phyloP scores from a whole-genome alignment of 1,140 invertebrate species.

The Drosophila subpulchrella region DNA sequence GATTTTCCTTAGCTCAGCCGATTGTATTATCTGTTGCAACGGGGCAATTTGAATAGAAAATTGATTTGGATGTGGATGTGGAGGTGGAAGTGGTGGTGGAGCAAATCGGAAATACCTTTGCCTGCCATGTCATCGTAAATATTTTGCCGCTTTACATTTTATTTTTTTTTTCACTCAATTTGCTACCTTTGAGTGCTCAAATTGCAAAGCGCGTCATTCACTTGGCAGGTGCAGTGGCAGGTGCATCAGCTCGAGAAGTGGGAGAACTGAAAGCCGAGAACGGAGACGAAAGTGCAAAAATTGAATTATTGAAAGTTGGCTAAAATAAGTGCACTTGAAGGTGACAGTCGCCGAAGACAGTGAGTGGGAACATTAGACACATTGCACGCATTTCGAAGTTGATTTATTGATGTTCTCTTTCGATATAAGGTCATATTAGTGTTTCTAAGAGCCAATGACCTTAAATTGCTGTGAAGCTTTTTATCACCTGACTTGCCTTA shows the following conservation, averaged over 20 bases:
- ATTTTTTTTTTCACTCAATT: slow-evolving; percentile 33
- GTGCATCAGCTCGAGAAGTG: slow-evolving; percentile 17
- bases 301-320: slow-evolving; percentile 39
- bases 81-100: neutral
- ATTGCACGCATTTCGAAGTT: neutral
- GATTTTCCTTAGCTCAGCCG: slow-evolving; percentile 19
- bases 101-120: slow-evolving; percentile 52
- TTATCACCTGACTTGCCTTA: neutral
- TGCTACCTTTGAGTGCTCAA: slow-evolving; percentile 38
- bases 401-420: slow-evolving; percentile 9
- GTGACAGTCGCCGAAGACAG: slow-evolving; percentile 17
- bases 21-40: slow-evolving; percentile 32
- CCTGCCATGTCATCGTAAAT: slow-evolving; percentile 46
- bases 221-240: slow-evolving; percentile 37
- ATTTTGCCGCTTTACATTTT: slow-evolving; percentile 14
- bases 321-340: slow-evolving; percentile 33
- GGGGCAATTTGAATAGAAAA: slow-evolving; percentile 47
- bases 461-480: slow-evolving; percentile 3
- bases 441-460: slow-evolving; percentile 1
- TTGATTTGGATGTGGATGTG: slow-evolving; percentile 4
- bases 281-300: slow-evolving; percentile 33
- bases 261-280: slow-evolving; percentile 7
- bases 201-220: slow-evolving; percentile 29
- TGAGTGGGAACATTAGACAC: slow-evolving; percentile 6
- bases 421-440: slow-evolving; percentile 14